These are phyloP conservation scores for Pyrocoelia pectoralis DNA, from an alignment of 2,888 invertebrate species.

Conservation along the genomic window DNA sequence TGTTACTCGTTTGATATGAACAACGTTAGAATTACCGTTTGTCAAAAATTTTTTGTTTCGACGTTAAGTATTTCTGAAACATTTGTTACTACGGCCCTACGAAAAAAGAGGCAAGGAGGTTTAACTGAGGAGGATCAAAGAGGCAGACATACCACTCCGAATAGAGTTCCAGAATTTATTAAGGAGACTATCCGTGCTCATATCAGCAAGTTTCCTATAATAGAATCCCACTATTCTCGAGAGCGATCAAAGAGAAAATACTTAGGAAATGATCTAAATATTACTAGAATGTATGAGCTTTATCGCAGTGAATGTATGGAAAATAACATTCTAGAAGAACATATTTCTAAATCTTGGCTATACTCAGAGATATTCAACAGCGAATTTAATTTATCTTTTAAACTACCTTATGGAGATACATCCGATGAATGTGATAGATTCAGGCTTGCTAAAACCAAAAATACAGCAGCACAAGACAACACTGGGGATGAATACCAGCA, in stretches of 20 bases:
- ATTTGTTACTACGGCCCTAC: neutral
- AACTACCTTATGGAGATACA: too few species aligned
- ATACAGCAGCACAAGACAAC: too few species aligned
- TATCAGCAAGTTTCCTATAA: conserved; percentile 1
- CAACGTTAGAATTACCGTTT: neutral
- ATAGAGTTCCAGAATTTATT: neutral
- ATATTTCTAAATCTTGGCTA: too few species aligned
- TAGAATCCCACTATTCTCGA: conserved; percentile 1
- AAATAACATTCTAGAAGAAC: too few species aligned
- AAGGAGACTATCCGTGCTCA: neutral
- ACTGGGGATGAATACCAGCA: too few species aligned
- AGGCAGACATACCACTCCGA: too few species aligned
- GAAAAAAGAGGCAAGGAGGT: neutral
- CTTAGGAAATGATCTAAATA: conserved; percentile 1
- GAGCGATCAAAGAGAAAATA: neutral
- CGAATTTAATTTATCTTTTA: too few species aligned
- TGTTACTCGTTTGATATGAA: conserved; percentile 1
- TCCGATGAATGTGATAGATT: too few species aligned
- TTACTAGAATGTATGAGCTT: conserved; percentile 13
- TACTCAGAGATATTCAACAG: too few species aligned
- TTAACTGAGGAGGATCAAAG: too few species aligned
- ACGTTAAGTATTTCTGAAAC: conserved; percentile 7
- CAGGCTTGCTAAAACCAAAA: too few species aligned
- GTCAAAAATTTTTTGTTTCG: conserved; percentile 1
- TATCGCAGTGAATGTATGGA: too few species aligned